These are phyloP conservation scores for Papilio aristodemus DNA, from an alignment of 1,140 invertebrate genomes.

Conservation along the genomic window DNA sequence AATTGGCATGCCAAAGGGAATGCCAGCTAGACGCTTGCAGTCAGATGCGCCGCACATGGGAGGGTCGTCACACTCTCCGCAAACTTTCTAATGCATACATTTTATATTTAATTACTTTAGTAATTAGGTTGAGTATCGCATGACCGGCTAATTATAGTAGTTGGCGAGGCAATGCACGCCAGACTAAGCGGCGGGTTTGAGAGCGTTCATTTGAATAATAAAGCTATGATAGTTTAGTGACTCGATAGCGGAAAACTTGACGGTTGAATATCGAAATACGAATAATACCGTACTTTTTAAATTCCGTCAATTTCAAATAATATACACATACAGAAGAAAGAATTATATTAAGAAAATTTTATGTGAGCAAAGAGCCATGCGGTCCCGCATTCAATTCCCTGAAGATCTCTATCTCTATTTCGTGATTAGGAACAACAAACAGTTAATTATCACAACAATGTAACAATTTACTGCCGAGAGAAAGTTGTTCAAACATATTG, in stretches of 20 bases:
- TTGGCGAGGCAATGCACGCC: background rate
- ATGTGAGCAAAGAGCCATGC: background rate
- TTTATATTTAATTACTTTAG: constrained; percentile 7
- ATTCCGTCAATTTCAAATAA: no score
- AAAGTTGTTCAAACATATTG: constrained; percentile 5
- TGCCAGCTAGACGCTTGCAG: background rate
- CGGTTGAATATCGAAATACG: background rate
- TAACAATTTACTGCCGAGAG: constrained; percentile 1
- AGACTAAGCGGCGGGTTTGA: constrained; percentile 24
- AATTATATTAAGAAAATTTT: no score
- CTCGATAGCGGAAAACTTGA: background rate
- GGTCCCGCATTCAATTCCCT: background rate
- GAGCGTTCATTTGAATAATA: constrained; percentile 16
- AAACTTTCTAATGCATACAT: constrained; percentile 26
- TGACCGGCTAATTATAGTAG: background rate
- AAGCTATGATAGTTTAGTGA: constrained; percentile 4
- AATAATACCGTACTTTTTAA: no score
- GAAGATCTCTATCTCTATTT: background rate
- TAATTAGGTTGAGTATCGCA: constrained; percentile 30
- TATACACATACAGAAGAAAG: no score
- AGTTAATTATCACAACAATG: constrained; percentile 13
- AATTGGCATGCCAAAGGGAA: constrained; percentile 7
- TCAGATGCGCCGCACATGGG: constrained; percentile 50
- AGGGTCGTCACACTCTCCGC: constrained; percentile 51
- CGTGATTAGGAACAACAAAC: constrained; percentile 9